Percentiles rank a stretch among this genome's conserved stretches.
Evolutionary conservation across 2,797 vertebrate species (phyloP).

Genomic region (Acanthurus lineatus): DNA sequence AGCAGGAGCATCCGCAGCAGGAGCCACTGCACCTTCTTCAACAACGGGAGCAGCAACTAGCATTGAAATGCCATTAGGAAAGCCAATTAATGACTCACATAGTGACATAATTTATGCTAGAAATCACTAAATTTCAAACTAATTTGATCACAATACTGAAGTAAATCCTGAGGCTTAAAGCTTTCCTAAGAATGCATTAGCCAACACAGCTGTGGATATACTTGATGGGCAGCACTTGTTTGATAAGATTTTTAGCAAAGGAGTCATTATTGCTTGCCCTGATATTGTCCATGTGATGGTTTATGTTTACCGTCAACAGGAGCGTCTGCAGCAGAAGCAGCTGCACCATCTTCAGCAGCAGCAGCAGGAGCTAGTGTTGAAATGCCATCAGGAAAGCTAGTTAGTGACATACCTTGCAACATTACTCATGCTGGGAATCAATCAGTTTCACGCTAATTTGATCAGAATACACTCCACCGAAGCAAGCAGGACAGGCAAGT

Average conservation of each 20-base stretch:
- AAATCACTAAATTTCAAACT: conserved; percentile 30
- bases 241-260: no score
- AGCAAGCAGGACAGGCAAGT: conserved; percentile 33
- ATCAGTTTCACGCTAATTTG: conserved; percentile 24
- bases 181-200: no score
- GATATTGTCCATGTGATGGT: no score
- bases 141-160: not conserved
- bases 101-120: conserved; percentile 33
- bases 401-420: not conserved
- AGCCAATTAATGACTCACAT: conserved; percentile 46
- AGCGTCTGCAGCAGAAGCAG: conserved; percentile 29
- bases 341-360: no score
- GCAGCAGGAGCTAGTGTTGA: no score
- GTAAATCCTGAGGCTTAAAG: no score
- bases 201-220: no score
- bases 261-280: no score
- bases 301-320: not conserved
- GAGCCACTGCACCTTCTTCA: conserved; percentile 52
- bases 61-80: conserved; percentile 63
- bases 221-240: no score
- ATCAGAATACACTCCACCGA: conserved; percentile 21
- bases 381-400: no score
- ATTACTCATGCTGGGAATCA: conserved; percentile 39
- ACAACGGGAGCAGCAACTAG: conserved; percentile 61
- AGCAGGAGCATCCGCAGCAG: conserved; percentile 48